These are phyloP conservation scores for Ailuropoda melanoleuca DNA, from an alignment of 2,113 vertebrate genomes.

Conservation along the genomic window DNA sequence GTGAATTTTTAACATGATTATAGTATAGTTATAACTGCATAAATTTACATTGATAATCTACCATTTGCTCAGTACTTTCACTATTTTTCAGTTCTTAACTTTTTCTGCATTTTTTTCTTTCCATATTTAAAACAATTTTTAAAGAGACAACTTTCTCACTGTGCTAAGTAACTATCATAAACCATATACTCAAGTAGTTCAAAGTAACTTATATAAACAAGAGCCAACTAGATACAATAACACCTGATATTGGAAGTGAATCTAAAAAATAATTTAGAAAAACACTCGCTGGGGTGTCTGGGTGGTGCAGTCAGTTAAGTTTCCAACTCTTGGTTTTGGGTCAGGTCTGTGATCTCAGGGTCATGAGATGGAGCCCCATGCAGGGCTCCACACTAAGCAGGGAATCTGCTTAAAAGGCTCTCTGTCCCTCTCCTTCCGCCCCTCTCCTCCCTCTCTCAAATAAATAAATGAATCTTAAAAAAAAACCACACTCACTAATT, in stretches of 20 bases:
- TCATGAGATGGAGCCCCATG: neutral
- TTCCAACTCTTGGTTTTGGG: neutral
- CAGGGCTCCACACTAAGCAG: neutral
- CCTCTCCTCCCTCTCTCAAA: neutral
- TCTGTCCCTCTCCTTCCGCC: neutral
- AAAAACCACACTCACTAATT: neutral
- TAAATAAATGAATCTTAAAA: neutral
- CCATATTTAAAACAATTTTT: neutral
- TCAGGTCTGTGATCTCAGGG: neutral
- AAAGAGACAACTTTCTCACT: neutral
- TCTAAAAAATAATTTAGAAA: neutral
- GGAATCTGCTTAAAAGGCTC: neutral
- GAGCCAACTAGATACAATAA: neutral
- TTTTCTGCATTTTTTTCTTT: neutral
- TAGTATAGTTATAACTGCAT: neutral
- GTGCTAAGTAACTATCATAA: neutral
- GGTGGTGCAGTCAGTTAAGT: neutral
- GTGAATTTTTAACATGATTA: neutral
- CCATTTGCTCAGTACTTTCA: neutral
- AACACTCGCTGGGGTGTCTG: neutral
- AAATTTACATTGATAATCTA: neutral
- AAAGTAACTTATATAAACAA: neutral
- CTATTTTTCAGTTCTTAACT: neutral
- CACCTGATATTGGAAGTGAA: neutral
- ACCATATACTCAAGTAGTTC: neutral